These are phyloP conservation scores for Cnemophilus loriae DNA, from an alignment of 2,113 vertebrate genomes.

Conservation along the genomic window DNA sequence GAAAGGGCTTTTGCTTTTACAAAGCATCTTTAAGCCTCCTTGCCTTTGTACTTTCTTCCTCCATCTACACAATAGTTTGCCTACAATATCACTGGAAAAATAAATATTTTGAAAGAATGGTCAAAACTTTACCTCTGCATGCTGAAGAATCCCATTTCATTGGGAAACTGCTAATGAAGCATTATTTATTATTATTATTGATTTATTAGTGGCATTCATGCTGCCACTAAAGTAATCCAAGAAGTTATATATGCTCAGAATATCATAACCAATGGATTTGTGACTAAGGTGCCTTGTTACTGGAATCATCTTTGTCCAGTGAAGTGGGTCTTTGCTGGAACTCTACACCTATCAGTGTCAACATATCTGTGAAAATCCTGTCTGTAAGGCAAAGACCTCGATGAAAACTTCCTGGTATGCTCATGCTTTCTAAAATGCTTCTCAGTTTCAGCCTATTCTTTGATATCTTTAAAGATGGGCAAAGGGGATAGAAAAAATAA, in stretches of 20 bases:
- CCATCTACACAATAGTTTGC: neutral
- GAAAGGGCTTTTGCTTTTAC: neutral
- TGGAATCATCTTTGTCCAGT: neutral
- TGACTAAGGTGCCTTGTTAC: neutral
- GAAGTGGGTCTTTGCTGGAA: neutral
- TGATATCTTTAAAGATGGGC: neutral
- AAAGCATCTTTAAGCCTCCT: neutral
- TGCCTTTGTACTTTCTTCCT: neutral
- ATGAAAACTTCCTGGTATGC: neutral
- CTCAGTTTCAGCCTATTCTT: neutral
- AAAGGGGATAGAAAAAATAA: neutral
- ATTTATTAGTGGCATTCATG: too few species aligned
- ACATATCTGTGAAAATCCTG: neutral
- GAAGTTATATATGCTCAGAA: neutral
- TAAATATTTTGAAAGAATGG: neutral
- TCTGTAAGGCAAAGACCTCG: neutral
- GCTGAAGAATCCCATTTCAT: neutral
- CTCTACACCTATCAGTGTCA: neutral
- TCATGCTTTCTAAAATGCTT: neutral
- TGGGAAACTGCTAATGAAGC: too few species aligned
- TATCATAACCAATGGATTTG: neutral
- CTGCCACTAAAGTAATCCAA: neutral
- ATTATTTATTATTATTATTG: too few species aligned
- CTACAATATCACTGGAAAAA: neutral
- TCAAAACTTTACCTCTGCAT: neutral